Conservation (phyloP, 2,888 invertebrate genomes). For the Parthenolecanium corni region DNA sequence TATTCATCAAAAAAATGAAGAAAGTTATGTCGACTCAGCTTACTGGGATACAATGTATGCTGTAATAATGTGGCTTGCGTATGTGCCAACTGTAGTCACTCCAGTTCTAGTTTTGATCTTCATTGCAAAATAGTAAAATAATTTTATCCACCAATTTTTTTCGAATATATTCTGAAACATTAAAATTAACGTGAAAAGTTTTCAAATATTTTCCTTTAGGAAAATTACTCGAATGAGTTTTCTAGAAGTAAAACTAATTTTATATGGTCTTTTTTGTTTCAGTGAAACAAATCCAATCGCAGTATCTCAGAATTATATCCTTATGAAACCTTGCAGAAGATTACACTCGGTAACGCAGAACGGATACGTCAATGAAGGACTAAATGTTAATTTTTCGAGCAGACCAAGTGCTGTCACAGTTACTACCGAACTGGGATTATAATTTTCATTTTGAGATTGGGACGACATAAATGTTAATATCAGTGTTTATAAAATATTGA, state of each 20-base stretch:
- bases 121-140: conserved; percentile 15
- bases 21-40: conserved; percentile 5
- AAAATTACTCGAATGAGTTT: too few species aligned
- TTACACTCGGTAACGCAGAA: conserved; percentile 1
- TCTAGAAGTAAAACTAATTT: too few species aligned
- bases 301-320: conserved; percentile 12
- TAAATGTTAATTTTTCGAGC: conserved; percentile 9
- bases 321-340: conserved; percentile 13
- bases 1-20: conserved; percentile 13
- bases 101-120: conserved; percentile 15
- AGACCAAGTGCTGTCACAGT: conserved; percentile 17
- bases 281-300: conserved; percentile 10
- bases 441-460: too few species aligned
- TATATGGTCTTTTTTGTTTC: not conserved
- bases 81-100: conserved; percentile 10
- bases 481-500: too few species aligned
- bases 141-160: too few species aligned
- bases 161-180: too few species aligned
- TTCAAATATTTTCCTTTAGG: too few species aligned
- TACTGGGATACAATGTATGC: conserved; percentile 25
- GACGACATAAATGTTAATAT: too few species aligned
- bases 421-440: conserved; percentile 18
- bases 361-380: conserved; percentile 8
- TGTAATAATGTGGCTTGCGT: conserved; percentile 18
- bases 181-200: too few species aligned